Conservation (phyloP, 2,888 invertebrate species). For the Metalampra italica region DNA sequence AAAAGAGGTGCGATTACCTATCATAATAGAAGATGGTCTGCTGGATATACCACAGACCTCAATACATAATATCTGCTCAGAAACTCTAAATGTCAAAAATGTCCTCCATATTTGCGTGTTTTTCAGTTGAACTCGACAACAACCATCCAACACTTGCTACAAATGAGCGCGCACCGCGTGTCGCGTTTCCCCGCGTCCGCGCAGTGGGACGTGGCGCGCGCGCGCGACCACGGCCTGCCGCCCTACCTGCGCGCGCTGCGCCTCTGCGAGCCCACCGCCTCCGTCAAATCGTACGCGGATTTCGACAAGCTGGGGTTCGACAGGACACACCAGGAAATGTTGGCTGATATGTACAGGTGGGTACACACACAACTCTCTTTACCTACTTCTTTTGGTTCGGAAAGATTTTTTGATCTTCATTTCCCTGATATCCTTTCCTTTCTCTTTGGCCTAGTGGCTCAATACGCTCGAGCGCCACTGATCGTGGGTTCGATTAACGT, state of each 20-base stretch:
- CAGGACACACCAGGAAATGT: constrained; percentile 78
- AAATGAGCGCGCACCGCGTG: constrained; percentile 80
- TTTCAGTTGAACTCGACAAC: constrained; percentile 78
- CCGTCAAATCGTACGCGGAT: constrained; percentile 76
- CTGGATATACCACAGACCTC: too few relatives aligned
- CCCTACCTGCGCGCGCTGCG: constrained; percentile 84
- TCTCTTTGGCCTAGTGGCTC: too few relatives aligned
- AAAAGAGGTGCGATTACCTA: too few relatives aligned
- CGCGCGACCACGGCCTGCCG: constrained; percentile 89
- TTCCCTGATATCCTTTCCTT: too few relatives aligned
- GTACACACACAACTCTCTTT: constrained; percentile 10
- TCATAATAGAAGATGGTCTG: too few relatives aligned
- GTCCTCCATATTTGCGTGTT: too few relatives aligned
- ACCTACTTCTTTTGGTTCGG: neutral
- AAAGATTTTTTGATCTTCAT: too few relatives aligned
- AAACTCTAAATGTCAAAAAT: too few relatives aligned
- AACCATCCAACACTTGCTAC: constrained; percentile 80
- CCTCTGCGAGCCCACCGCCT: constrained; percentile 79
- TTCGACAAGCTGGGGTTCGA: constrained; percentile 76
- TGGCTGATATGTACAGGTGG: constrained; percentile 84
- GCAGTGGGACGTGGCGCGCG: constrained; percentile 69
- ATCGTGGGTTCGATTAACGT: too few relatives aligned
- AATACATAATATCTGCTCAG: too few relatives aligned
- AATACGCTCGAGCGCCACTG: too few relatives aligned
- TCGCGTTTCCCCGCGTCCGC: constrained; percentile 75